Conservation (phyloP, 2,888 invertebrate genomes). For the Ryuthela nishihirai region DNA sequence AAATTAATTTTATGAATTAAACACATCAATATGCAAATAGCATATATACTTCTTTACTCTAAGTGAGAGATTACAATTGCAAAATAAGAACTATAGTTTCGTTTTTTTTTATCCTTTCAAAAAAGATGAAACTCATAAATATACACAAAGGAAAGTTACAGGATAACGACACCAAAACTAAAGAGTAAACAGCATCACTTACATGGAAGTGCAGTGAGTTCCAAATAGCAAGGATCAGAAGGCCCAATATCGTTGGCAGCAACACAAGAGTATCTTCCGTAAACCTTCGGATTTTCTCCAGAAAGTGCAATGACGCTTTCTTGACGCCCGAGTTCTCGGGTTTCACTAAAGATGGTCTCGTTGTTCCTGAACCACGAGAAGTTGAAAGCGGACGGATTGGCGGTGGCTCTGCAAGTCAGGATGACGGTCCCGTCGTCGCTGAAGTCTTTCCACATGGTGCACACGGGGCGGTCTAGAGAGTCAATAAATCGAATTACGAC, state of each 20-base stretch:
- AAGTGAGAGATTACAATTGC: too few species aligned
- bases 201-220: conserved; percentile 32
- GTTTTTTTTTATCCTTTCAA: too few species aligned
- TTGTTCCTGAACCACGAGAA: conserved; percentile 76
- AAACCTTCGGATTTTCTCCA: conserved; percentile 56
- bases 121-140: too few species aligned
- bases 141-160: too few species aligned
- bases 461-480: conserved; percentile 73
- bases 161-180: too few species aligned
- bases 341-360: conserved; percentile 56
- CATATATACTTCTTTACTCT: too few species aligned
- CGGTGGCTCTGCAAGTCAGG: conserved; percentile 72
- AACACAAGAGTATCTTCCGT: conserved; percentile 75
- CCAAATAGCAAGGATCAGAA: conserved; percentile 54
- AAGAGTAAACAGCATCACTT: conserved; percentile 4
- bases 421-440: conserved; percentile 66
- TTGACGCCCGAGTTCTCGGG: conserved; percentile 51
- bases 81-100: too few species aligned
- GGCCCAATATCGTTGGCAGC: conserved; percentile 78
- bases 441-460: conserved; percentile 69
- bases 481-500: too few species aligned
- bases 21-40: too few species aligned
- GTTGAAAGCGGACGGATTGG: conserved; percentile 72
- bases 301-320: conserved; percentile 64
- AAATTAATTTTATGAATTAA: too few species aligned